Conservation (phyloP, 2,113 vertebrate genomes). For the Hemicordylus capensis region DNA sequence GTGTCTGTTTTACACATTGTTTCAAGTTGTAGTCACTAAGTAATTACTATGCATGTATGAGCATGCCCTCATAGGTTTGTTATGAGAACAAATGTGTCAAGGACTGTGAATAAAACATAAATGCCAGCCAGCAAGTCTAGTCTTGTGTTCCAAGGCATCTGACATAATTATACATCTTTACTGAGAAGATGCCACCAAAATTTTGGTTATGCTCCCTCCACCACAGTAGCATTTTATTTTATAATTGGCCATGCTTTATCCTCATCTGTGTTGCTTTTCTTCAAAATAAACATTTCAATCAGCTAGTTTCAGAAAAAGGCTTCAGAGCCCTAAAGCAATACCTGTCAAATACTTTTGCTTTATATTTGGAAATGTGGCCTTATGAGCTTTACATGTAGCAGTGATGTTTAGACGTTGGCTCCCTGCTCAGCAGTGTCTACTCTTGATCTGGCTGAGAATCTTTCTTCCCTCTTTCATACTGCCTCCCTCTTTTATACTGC, state of each 20-base stretch:
- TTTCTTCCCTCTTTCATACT: neutral
- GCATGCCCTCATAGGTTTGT: neutral
- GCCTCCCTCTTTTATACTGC: neutral
- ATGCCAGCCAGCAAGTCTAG: neutral
- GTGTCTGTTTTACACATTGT: neutral
- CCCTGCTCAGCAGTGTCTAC: neutral
- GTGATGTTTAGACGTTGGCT: neutral
- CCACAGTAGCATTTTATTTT: neutral
- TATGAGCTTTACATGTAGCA: neutral
- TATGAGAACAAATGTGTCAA: neutral
- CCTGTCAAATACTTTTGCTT: neutral
- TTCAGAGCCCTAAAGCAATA: neutral
- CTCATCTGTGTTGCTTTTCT: neutral
- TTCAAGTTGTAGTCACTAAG: neutral
- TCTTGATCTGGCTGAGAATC: neutral
- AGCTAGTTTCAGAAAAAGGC: neutral
- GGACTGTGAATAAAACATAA: neutral
- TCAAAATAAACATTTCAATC: neutral
- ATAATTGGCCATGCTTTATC: neutral
- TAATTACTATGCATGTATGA: neutral
- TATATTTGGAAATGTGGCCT: rapidly evolving
- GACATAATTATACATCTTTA: neutral
- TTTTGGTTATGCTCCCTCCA: neutral
- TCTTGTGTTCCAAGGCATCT: neutral
- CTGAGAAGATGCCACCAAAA: neutral